Conservation (phyloP, 1,140 invertebrate species). For the Paramacrobiotus metropolitanus region DNA sequence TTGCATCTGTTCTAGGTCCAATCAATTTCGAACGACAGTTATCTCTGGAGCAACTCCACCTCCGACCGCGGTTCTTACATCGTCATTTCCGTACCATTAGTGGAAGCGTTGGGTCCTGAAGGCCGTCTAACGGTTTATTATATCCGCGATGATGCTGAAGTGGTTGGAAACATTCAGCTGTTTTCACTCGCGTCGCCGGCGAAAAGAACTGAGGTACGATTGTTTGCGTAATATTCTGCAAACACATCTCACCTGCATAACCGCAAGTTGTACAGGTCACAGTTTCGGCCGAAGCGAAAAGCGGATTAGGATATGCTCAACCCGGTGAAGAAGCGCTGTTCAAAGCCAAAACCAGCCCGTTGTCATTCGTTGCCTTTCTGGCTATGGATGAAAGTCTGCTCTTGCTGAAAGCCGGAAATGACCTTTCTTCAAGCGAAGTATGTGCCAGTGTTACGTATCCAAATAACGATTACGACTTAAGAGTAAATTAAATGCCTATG, state of each 20-base stretch:
- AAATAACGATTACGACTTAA: too few relatives aligned
- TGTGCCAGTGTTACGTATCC: too few relatives aligned
- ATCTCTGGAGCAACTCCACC: too few relatives aligned
- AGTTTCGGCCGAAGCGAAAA: conserved; percentile 28
- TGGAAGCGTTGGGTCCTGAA: too few relatives aligned
- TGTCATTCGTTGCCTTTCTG: conserved; percentile 59
- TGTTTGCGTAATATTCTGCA: too few relatives aligned
- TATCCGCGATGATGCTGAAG: conserved; percentile 38
- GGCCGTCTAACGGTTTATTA: conserved; percentile 55
- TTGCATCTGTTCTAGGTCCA: too few relatives aligned
- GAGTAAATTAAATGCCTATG: too few relatives aligned
- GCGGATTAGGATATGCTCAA: conserved; percentile 25
- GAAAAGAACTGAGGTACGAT: conserved; percentile 49
- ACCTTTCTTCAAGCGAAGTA: too few relatives aligned
- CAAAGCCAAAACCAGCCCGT: conserved; percentile 46
- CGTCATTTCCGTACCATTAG: too few relatives aligned
- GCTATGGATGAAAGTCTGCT: conserved; percentile 66
- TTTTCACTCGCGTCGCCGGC: conserved; percentile 49
- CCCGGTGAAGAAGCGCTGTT: conserved; percentile 48
- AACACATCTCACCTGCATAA: too few relatives aligned
- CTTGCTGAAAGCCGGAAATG: conserved; percentile 38
- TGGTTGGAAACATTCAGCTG: conserved; percentile 55
- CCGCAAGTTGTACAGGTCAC: conserved; percentile 28
- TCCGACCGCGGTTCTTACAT: too few relatives aligned
- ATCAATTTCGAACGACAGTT: too few relatives aligned